phyloP scores from a whole-genome alignment of 2,888 invertebrate species.

The Eristalinus aeneus region DNA sequence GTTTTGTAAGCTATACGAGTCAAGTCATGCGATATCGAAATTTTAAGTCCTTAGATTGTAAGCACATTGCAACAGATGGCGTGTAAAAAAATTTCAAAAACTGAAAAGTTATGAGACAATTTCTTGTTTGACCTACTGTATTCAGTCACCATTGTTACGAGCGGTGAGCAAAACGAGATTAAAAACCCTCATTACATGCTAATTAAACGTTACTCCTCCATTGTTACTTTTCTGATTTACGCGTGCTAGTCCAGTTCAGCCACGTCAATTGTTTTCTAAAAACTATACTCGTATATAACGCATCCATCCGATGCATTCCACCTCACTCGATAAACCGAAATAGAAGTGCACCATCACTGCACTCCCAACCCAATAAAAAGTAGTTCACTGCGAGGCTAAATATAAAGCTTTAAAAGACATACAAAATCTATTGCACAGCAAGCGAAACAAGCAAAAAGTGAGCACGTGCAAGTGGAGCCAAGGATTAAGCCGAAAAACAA shows the following conservation, averaged over 20 bases:
- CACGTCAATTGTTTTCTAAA: constrained; percentile 37
- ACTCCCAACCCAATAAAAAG: background rate
- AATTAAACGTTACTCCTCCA: constrained; percentile 41
- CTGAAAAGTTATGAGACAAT: background rate
- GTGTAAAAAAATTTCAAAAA: background rate
- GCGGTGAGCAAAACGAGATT: background rate
- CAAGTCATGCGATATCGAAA: too few relatives aligned
- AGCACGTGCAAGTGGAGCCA: background rate
- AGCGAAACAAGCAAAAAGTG: background rate
- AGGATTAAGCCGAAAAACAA: background rate
- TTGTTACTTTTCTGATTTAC: constrained; percentile 37
- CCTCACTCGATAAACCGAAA: constrained; percentile 11
- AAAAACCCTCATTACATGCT: constrained; percentile 44
- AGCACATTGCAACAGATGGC: too few relatives aligned
- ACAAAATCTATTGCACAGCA: background rate
- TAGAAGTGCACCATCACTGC: background rate
- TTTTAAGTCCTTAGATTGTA: too few relatives aligned
- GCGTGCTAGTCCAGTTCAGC: background rate
- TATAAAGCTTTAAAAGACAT: background rate
- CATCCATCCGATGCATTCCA: constrained; percentile 28
- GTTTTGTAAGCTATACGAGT: too few relatives aligned
- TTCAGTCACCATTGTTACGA: background rate
- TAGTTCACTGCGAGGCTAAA: background rate
- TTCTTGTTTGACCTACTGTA: constrained; percentile 20
- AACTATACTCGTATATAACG: constrained; percentile 35